Base-by-base conservation (phyloP, 53 echinoderm and acorn worm species). In the Pentamera pediparva region DNA sequence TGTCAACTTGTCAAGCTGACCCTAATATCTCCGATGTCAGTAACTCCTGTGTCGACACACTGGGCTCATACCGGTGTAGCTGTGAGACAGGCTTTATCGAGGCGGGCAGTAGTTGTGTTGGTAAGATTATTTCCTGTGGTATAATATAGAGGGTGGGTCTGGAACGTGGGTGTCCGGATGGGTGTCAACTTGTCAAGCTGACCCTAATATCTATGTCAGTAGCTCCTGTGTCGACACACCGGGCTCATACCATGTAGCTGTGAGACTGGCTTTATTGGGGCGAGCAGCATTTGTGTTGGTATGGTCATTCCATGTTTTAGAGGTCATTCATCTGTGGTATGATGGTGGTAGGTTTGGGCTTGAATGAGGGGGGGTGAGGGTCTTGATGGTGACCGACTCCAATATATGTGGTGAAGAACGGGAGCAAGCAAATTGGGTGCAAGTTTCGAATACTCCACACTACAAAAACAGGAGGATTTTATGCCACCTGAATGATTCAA, bases 201-300 rank as follows among this genome's bases (percentile, higher is more conserved):
- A n/a, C n/a, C n/a, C n/a, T n/a, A n/a, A n/a, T n/a, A n/a, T n/a
- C n/a, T n/a, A n/a, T n/a, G n/a, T n/a, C 28, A 84, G 83, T 51
- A 78, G 88, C 69, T 43, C 40, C 28, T 92, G 92, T 27, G 45
- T 58, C 0, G 88, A 92, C 70, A 82, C 88, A 19, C 79, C 65
- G 39, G 88, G 92, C 1, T 85, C 85, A 24, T 92, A 82, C 56
- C 30, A 70, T 92, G 92, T 50, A 75, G 77, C 40, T 92, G 92
- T 55, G 83, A 81, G 13, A 65, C 76, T 17, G 81, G 85, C 3
- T 92, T 92, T 35, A 30, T 19, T 7, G 61, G 33, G 17, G 6
- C 10, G 19, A 34, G 61, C 19, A 34, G 32, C 61, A 61, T 10
- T 61, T 61, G 61, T n/a, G n/a, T n/a, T n/a, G n/a, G n/a, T n/a